Evolutionary conservation across 1,140 invertebrate genomes (phyloP).

Genomic region (Agrypnia vestita): DNA sequence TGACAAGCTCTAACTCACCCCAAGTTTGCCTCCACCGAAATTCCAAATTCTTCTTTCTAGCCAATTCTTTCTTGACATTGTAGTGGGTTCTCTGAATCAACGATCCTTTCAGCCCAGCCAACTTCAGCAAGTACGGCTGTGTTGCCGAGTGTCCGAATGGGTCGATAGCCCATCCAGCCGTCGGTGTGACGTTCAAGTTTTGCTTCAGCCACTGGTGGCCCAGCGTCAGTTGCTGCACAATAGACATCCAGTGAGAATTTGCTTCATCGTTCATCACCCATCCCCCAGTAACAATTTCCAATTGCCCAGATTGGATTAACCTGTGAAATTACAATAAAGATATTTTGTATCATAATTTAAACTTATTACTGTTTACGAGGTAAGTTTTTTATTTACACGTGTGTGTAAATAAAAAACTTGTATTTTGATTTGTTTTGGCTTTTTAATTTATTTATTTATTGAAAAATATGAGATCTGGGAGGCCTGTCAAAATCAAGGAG

Average conservation of each 20-base stretch:
- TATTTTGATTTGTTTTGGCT: too few relatives aligned
- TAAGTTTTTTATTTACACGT: too few relatives aligned
- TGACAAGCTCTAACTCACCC: slow-evolving; percentile 76
- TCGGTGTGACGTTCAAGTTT: slow-evolving; percentile 86
- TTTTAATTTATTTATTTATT: too few relatives aligned
- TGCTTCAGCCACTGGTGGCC: slow-evolving; percentile 95
- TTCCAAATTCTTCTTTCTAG: slow-evolving; percentile 84
- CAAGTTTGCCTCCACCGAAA: slow-evolving; percentile 93
- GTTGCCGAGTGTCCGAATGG: slow-evolving; percentile 94
- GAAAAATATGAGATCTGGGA: too few relatives aligned
- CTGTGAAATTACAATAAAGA: slow-evolving; percentile 55
- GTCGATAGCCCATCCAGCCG: slow-evolving; percentile 95
- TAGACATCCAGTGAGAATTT: slow-evolving; percentile 92
- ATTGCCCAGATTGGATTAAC: slow-evolving; percentile 71
- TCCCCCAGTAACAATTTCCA: slow-evolving; percentile 94
- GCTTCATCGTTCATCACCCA: slow-evolving; percentile 99
- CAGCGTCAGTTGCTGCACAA: slow-evolving; percentile 92
- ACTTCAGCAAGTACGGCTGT: slow-evolving; percentile 90
- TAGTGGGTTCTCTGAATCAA: slow-evolving; percentile 97
- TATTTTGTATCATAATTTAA: too few relatives aligned
- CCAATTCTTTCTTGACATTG: slow-evolving; percentile 93
- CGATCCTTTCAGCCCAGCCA: slow-evolving; percentile 89
- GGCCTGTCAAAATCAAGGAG: too few relatives aligned
- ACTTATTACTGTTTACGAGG: too few relatives aligned
- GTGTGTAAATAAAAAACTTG: too few relatives aligned